Evolutionary conservation across 2,888 invertebrate genomes (phyloP).

Genomic region (Panzeria rudis): DNA sequence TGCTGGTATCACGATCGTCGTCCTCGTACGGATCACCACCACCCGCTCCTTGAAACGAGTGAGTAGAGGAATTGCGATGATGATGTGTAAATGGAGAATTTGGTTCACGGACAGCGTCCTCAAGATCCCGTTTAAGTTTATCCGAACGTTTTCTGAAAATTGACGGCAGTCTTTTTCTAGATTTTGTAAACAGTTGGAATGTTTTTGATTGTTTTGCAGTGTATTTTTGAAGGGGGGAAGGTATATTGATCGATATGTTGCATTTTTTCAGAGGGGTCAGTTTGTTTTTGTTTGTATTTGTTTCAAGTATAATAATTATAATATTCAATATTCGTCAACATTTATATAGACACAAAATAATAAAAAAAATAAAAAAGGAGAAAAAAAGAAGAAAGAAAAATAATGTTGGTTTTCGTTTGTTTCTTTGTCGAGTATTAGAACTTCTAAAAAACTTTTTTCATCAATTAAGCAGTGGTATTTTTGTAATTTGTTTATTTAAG

Average conservation of each 20-base stretch:
- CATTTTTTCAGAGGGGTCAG: conserved; percentile 33
- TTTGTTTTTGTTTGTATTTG: conserved; percentile 54
- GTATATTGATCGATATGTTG: conserved; percentile 10
- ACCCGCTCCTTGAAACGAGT: conserved; percentile 77
- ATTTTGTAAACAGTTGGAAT: conserved; percentile 76
- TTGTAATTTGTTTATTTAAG: conserved; percentile 53
- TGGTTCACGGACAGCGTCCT: conserved; percentile 92
- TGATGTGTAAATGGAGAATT: conserved; percentile 76
- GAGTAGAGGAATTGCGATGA: conserved; percentile 80
- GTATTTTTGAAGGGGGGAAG: conserved; percentile 42
- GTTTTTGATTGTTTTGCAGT: conserved; percentile 60
- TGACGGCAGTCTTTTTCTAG: conserved; percentile 84
- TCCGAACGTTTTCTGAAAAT: conserved; percentile 92
- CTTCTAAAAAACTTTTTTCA: conserved; percentile 63
- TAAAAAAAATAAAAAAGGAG: conserved; percentile 63
- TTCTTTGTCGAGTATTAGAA: conserved; percentile 66
- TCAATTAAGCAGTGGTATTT: conserved; percentile 56
- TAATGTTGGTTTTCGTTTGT: conserved; percentile 71
- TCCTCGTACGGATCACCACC: conserved; percentile 77
- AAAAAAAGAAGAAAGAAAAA: conserved; percentile 73
- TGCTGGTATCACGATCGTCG: conserved; percentile 81
- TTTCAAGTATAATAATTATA: conserved; percentile 54
- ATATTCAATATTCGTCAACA: conserved; percentile 69
- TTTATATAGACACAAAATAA: conserved; percentile 69
- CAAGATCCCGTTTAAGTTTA: conserved; percentile 94